Evolutionary conservation across 2,888 invertebrate species (phyloP).

Genomic region (Globia sparganii): DNA sequence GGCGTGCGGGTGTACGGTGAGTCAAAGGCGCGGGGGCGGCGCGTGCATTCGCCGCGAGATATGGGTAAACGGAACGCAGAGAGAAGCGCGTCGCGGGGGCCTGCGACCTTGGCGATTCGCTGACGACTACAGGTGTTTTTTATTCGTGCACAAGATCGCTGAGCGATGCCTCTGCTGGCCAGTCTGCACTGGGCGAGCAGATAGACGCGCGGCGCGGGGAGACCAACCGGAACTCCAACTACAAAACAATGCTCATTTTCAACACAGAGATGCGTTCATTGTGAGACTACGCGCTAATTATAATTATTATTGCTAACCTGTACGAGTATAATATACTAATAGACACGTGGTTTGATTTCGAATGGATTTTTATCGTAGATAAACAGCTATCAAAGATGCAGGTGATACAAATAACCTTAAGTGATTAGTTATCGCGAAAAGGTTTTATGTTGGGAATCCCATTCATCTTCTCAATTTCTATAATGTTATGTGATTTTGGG

Average conservation of each 20-base stretch:
- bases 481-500: neutral
- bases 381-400: slow-evolving; percentile 34
- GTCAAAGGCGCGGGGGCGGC: slow-evolving; percentile 84
- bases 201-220: slow-evolving; percentile 73
- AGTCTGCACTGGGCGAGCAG: slow-evolving; percentile 70
- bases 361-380: slow-evolving; percentile 25
- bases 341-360: slow-evolving; percentile 41
- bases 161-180: slow-evolving; percentile 78
- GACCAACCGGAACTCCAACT: slow-evolving; percentile 81
- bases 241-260: slow-evolving; percentile 78
- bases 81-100: slow-evolving; percentile 85
- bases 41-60: slow-evolving; percentile 88
- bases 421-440: slow-evolving; percentile 6
- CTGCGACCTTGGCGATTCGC: slow-evolving; percentile 88
- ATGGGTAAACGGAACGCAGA: slow-evolving; percentile 89
- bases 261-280: slow-evolving; percentile 54
- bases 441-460: neutral
- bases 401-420: slow-evolving; percentile 19
- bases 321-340: slow-evolving; percentile 34
- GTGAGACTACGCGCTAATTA: slow-evolving; percentile 54
- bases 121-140: slow-evolving; percentile 90
- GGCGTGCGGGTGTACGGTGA: slow-evolving; percentile 78
- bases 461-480: slow-evolving; percentile 6
- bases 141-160: slow-evolving; percentile 85
- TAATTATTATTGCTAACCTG: slow-evolving; percentile 43